phyloP scores from a whole-genome alignment of 2,888 invertebrate species.

The Phaonia tiefii region DNA sequence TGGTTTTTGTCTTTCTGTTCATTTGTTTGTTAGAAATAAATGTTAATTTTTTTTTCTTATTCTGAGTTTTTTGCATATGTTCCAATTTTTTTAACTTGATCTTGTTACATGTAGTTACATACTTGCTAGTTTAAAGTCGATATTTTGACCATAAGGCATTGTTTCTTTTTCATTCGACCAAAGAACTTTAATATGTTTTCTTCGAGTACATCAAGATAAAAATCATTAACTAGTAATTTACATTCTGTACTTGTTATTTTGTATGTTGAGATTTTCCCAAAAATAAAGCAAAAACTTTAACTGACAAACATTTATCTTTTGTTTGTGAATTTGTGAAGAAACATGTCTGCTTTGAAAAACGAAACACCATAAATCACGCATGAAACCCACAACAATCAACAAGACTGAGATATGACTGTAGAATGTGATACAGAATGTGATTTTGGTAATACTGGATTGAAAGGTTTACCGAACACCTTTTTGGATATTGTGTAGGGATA shows the following conservation, averaged over 20 bases:
- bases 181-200: constrained; percentile 41
- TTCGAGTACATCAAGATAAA: constrained; percentile 51
- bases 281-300: background rate
- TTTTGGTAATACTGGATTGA: no score
- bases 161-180: background rate
- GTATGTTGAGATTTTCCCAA: background rate
- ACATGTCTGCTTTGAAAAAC: constrained; percentile 1
- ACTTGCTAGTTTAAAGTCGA: constrained; percentile 6
- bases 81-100: constrained; percentile 28
- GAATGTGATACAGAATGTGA: no score
- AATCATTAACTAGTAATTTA: constrained; percentile 52
- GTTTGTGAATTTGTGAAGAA: constrained; percentile 3
- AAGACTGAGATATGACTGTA: no score
- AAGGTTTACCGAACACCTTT: no score
- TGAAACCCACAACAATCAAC: background rate
- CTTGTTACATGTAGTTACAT: constrained; percentile 21
- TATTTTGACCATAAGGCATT: constrained; percentile 35
- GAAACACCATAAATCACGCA: constrained; percentile 17
- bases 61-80: constrained; percentile 37
- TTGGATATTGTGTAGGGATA: no score
- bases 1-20: background rate
- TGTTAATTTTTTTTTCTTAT: constrained; percentile 3
- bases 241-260: constrained; percentile 28
- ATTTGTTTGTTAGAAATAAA: constrained; percentile 3
- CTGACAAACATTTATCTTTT: constrained; percentile 20